Conservation (phyloP, 2,797 vertebrate species). For the Chanos chanos region DNA sequence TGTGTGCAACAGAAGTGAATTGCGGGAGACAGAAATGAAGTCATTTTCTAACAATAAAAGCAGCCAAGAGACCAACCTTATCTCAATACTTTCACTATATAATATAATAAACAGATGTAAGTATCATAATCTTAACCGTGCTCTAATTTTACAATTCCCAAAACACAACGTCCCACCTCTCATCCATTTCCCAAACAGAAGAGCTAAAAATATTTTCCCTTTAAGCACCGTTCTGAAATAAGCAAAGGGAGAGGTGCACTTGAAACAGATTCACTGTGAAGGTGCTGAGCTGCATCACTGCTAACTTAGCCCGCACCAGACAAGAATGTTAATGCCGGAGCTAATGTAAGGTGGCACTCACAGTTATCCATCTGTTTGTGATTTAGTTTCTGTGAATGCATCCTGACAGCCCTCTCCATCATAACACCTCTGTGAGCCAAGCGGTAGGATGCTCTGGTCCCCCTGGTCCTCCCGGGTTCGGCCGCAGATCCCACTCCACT, state of each 20-base stretch:
- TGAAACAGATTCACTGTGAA: no score
- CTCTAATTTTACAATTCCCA: background rate
- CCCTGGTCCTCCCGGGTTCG: constrained; percentile 14
- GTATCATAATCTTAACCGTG: background rate
- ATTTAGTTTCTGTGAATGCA: constrained; percentile 30
- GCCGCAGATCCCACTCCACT: background rate
- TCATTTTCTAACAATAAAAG: constrained; percentile 17
- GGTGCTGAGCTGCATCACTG: no score
- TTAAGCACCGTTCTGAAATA: no score
- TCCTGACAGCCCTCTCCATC: constrained; percentile 39
- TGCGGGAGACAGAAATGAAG: background rate
- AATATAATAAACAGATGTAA: background rate
- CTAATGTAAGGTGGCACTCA: constrained; percentile 28
- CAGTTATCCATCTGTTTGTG: constrained; percentile 16
- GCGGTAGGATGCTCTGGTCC: constrained; percentile 33
- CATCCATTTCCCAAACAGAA: background rate
- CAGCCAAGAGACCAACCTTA: background rate
- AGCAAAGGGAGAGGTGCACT: no score
- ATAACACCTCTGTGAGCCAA: constrained; percentile 28
- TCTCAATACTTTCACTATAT: background rate
- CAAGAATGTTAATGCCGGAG: constrained; percentile 28
- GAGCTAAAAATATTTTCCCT: constrained; percentile 20
- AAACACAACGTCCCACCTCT: background rate
- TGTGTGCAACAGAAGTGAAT: constrained; percentile 20
- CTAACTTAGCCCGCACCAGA: background rate